phyloP scores from a whole-genome alignment of 2,888 invertebrate species.

The Gryllus longicercus region DNA sequence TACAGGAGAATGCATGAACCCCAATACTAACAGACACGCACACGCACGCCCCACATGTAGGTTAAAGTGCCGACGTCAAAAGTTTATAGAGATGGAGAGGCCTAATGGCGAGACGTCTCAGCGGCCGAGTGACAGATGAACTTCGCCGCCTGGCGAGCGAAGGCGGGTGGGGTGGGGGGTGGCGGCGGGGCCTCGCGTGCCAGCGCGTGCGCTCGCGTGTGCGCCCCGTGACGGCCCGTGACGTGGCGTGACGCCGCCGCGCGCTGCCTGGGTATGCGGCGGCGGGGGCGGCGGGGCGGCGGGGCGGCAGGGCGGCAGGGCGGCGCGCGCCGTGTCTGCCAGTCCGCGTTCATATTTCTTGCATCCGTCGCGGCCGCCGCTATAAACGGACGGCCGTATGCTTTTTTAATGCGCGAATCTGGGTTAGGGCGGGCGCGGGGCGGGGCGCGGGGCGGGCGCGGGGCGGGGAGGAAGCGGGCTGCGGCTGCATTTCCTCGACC shows the following conservation, averaged over 20 bases:
- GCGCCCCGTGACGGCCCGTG: neutral
- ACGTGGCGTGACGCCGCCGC: neutral
- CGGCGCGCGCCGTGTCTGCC: neutral
- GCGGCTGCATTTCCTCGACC: neutral
- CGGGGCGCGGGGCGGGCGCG: neutral
- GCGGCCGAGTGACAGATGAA: no score
- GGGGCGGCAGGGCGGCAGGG: no score
- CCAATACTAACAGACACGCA: no score
- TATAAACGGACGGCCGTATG: conserved; percentile 11
- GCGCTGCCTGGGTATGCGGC: no score
- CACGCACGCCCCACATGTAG: no score
- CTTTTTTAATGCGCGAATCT: conserved; percentile 8
- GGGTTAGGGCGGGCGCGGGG: neutral
- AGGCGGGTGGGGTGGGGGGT: neutral
- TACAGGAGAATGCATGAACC: no score
- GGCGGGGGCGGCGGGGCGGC: neutral
- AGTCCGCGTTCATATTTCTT: neutral
- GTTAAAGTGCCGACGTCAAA: no score
- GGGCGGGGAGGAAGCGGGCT: neutral
- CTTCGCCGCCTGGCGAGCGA: neutral
- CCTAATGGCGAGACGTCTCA: no score
- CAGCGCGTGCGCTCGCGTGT: neutral
- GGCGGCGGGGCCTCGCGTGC: no score
- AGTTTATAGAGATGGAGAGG: no score
- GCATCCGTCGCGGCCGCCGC: neutral